Conservation (phyloP, 2,797 vertebrate species). For the Danionella dracula region DNA sequence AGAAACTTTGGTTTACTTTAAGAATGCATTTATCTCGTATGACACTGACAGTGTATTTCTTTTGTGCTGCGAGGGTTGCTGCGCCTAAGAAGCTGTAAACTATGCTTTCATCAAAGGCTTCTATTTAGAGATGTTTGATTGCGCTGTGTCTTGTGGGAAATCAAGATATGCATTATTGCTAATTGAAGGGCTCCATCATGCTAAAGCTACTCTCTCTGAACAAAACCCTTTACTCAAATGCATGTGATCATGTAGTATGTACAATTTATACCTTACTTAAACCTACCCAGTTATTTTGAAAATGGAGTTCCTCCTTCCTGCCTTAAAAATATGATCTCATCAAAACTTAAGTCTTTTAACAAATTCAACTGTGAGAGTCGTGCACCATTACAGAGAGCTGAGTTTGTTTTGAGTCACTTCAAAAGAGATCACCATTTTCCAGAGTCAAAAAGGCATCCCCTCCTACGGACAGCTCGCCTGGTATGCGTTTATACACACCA, state of each 20-base stretch:
- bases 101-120: conserved; percentile 21
- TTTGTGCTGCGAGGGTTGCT: neutral
- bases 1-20: neutral
- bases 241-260: conserved; percentile 8
- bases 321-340: too few species aligned
- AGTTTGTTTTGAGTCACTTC: too few species aligned
- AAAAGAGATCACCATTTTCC: too few species aligned
- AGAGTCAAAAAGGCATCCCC: too few species aligned
- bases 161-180: conserved; percentile 12
- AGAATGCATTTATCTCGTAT: neutral
- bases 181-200: conserved; percentile 18
- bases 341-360: too few species aligned
- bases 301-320: too few species aligned
- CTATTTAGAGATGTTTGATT: conserved; percentile 20
- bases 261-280: neutral
- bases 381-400: too few species aligned
- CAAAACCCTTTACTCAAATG: neutral
- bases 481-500: too few species aligned
- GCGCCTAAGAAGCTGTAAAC: conserved; percentile 18
- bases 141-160: conserved; percentile 19
- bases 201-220: conserved; percentile 3
- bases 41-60: neutral
- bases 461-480: too few species aligned
- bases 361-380: too few species aligned
- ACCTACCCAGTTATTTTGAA: too few species aligned